Percentiles rank a stretch among this genome's conserved stretches.
phyloP scores from a whole-genome alignment of 2,888 invertebrate genomes.

The Drosophila colorata region DNA sequence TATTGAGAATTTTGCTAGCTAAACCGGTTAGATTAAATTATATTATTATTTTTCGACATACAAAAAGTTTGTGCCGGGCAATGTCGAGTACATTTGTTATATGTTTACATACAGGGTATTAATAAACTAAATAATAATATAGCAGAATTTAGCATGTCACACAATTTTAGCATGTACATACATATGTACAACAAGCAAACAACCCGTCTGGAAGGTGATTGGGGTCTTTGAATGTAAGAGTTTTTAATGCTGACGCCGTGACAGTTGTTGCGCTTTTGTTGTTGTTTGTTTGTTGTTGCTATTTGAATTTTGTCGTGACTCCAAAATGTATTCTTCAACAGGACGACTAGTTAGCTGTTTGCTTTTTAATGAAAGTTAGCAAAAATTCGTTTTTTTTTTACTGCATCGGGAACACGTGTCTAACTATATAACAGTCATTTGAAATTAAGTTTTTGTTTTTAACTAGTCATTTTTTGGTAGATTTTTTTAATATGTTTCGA shows the following conservation, averaged over 20 bases:
- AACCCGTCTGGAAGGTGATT: slow-evolving; percentile 17
- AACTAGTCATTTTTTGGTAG: too few relatives aligned
- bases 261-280: slow-evolving; percentile 9
- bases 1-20: too few relatives aligned
- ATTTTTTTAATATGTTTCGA: too few relatives aligned
- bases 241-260: slow-evolving; percentile 12
- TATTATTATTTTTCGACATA: too few relatives aligned
- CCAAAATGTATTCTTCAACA: neutral
- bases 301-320: slow-evolving; percentile 16
- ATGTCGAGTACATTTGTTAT: too few relatives aligned
- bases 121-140: neutral
- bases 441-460: too few relatives aligned
- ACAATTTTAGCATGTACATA: slow-evolving; percentile 23
- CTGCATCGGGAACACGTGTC: too few relatives aligned
- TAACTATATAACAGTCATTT: too few relatives aligned
- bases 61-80: too few relatives aligned
- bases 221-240: slow-evolving; percentile 6
- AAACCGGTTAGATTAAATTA: too few relatives aligned
- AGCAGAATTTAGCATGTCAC: neutral
- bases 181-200: slow-evolving; percentile 26
- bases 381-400: too few relatives aligned
- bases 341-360: neutral
- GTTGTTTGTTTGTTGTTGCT: neutral
- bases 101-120: slow-evolving; percentile 7
- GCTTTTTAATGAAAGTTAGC: neutral